Evolutionary conservation across 2,888 invertebrate species (phyloP).

Genomic region (Machimus rusticus): DNA sequence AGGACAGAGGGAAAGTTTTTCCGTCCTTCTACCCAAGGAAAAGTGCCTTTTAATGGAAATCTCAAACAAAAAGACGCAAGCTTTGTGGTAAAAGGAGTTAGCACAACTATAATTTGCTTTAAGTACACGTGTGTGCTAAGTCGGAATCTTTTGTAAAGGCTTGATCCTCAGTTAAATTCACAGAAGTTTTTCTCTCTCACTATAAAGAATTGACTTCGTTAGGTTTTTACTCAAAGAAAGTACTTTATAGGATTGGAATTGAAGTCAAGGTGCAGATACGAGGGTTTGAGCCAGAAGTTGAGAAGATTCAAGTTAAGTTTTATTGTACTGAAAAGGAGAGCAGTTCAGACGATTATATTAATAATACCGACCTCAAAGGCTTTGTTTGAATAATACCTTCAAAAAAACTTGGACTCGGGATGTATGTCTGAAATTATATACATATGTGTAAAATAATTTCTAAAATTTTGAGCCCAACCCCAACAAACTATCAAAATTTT

Average conservation of each 20-base stretch:
- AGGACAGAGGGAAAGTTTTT: background rate
- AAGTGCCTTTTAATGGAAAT: background rate
- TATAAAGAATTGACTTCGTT: background rate
- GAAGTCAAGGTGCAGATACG: background rate
- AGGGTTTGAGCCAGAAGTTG: background rate
- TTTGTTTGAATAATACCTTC: too few relatives aligned
- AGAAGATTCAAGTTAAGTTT: background rate
- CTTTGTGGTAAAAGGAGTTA: background rate
- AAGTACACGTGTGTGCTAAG: background rate
- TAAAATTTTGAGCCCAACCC: too few relatives aligned
- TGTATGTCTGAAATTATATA: too few relatives aligned
- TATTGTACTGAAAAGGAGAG: too few relatives aligned
- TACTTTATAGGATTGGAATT: background rate
- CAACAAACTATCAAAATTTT: too few relatives aligned
- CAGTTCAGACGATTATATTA: background rate
- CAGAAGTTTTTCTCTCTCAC: background rate
- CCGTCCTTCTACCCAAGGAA: background rate
- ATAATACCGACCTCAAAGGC: too few relatives aligned
- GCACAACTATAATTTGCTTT: background rate
- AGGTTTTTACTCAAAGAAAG: background rate
- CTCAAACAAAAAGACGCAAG: background rate
- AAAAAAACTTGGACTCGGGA: too few relatives aligned
- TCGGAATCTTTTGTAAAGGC: background rate
- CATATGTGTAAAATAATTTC: too few relatives aligned
- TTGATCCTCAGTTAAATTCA: background rate